Conservation (phyloP, 2,113 vertebrate species). For the Polypterus bichir region DNA sequence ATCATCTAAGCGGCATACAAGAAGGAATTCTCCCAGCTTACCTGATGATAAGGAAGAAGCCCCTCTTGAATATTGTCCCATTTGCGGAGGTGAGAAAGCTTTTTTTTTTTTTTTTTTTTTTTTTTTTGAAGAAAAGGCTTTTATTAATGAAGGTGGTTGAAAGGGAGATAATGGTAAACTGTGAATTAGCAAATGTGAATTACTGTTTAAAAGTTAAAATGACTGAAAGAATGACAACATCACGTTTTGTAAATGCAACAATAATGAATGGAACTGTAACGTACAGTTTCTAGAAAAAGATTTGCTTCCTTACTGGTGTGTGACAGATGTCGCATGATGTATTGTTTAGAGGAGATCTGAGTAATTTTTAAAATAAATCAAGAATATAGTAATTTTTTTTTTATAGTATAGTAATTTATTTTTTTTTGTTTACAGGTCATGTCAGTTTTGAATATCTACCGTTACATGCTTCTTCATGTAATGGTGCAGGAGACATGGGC, state of each 20-base stretch:
- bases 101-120: neutral
- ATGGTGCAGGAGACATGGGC: constrained; percentile 27
- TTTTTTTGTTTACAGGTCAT: constrained; percentile 25
- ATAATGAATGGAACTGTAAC: too few species aligned
- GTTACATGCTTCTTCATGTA: constrained; percentile 33
- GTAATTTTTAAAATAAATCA: too few species aligned
- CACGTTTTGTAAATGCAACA: neutral
- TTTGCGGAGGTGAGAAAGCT: constrained; percentile 45
- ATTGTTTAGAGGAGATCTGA: accelerated
- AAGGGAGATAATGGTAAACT: neutral
- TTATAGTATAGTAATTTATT: neutral
- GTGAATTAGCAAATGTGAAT: neutral
- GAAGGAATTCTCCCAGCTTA: neutral
- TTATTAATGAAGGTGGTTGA: too few species aligned
- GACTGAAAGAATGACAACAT: too few species aligned
- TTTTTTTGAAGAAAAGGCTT: neutral
- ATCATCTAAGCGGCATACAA: accelerated
- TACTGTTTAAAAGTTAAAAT: too few species aligned
- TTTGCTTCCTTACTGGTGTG: neutral
- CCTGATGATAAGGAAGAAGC: neutral
- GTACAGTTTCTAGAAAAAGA: neutral
- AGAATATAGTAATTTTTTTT: too few species aligned
- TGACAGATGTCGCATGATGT: neutral
- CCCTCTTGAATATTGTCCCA: constrained; percentile 39
- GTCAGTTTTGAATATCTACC: constrained; percentile 42